These are phyloP conservation scores for Taenioides sp. DNA, from an alignment of 2,797 vertebrate species.

Conservation along the genomic window DNA sequence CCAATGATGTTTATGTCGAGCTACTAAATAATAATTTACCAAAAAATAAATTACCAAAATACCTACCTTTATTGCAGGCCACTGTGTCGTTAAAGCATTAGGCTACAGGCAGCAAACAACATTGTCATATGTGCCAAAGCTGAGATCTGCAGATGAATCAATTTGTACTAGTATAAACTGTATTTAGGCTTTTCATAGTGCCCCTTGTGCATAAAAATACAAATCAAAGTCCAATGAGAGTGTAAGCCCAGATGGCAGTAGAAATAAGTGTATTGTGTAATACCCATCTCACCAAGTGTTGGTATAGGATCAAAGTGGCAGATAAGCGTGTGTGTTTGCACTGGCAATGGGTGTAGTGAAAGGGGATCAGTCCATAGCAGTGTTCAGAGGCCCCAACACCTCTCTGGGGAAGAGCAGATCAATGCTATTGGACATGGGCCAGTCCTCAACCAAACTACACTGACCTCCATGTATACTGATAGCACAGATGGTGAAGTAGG, in stretches of 20 bases:
- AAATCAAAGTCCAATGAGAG: conserved; percentile 16
- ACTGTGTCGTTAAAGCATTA: too few species aligned
- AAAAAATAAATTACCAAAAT: too few species aligned
- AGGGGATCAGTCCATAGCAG: conserved; percentile 71
- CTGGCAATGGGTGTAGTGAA: conserved; percentile 63
- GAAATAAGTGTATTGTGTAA: conserved; percentile 41
- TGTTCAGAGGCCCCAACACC: conserved; percentile 73
- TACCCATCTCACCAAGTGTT: conserved; percentile 48
- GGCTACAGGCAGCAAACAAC: background rate
- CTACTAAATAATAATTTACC: too few species aligned
- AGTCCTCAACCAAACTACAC: conserved; percentile 52
- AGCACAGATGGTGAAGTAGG: background rate
- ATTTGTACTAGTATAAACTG: background rate
- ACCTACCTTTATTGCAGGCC: too few species aligned
- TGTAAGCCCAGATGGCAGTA: conserved; percentile 31
- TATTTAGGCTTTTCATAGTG: conserved; percentile 1
- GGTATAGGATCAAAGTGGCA: conserved; percentile 58
- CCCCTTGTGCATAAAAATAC: conserved; percentile 18
- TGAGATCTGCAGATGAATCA: background rate
- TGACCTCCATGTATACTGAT: background rate
- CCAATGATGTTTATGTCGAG: too few species aligned
- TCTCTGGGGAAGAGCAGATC: conserved; percentile 71
- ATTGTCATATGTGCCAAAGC: background rate
- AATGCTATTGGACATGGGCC: conserved; percentile 66
- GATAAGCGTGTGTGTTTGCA: conserved; percentile 62